Evolutionary conservation across 2,888 invertebrate species (phyloP), one percentile per base, ranked within the genome.

Genomic region (Dinocampus coccinellae): DNA sequence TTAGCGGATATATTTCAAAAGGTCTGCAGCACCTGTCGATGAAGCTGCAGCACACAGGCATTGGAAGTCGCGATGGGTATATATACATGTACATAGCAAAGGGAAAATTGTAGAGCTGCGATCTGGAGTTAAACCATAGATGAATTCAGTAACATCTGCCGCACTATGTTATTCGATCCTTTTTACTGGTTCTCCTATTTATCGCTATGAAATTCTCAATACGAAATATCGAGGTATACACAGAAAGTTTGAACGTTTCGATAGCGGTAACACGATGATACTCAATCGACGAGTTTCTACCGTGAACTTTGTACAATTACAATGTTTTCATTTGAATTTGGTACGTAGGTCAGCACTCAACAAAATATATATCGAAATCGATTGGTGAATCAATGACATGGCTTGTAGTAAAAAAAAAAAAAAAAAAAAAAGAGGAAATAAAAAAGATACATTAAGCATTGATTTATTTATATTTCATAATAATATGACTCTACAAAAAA

Each of bases 1-100:
- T 71, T 71, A 71, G 53, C 66, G 71, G 71, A 71, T 65, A 67
- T 71, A 71, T 71, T 66, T 71, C 71, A 16, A 60, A 64, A 52
- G 36, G n/a, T 16, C 42, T 61, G 61, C 66, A 53, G 65, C 70
- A 60, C 66, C 66, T 71, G 70, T 71, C 70, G 70, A 60, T 61
- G 39, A 29, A 52, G 47, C 39, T n/a, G n/a, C n/a, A 29, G 53
- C 34, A 53, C 70, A 29, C 53, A 53, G 53, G 42, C 39, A 69
- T 58, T 47, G 47, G 39, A 57, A 63, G 58, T 52, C 52, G 53
- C 61, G 53, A 53, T 61, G 39, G 36, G 26, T 34, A 53, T 36
- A 53, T 13, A 55, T 24, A 24, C 7, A 22, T 34, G 39, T 36
- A 61, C n/a, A 55, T 22, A 22, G 33, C 36, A 10, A 42, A 29